Evolutionary conservation across 2,888 invertebrate species (phyloP), one percentile per base, ranked within the genome.

Genomic region (Stratiomys singularior): DNA sequence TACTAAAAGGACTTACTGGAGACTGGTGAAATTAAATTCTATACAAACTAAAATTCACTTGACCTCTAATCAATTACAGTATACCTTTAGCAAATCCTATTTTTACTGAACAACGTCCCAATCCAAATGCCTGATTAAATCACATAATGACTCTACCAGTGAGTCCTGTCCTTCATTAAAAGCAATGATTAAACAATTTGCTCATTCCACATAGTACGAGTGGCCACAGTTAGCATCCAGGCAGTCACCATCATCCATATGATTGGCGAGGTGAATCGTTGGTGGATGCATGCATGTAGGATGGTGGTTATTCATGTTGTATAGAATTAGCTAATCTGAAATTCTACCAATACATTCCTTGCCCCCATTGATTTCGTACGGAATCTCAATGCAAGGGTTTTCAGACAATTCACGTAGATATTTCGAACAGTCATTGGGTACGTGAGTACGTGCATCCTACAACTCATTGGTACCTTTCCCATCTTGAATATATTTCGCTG

Each of bases 121-220:
- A 52, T 52, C 52, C 52, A 52, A 44, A 21, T 27, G 46, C 47
- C 69, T 46, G 47, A 69, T 69, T 46, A 47, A 69, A 46, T 25
- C n/a, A 28, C 30, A n/a, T 25, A 47, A 69, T 25, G 69, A 64
- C 11, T 46, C 15, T 25, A 25, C 37, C 30, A 11, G 25, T 69
- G 25, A 47, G 47, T 27, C 47, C 69, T n/a, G 28, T 66, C 52
- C 18, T 69, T 69, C 69, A 69, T 69, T 69, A 69, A 69, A 69
- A 69, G 47, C 69, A 46, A 69, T 69, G 69, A 69, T 69, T 69
- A 69, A 69, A 69, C 69, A 69, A 69, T 69, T 69, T 69, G 47
- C 69, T 30, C 66, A 18, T 37, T 37, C 66, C 52, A 52, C 52
- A 15, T 30, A 15, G 5, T 37, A 9, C 37, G 9, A 37, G 37